Conservation (phyloP, 2,113 vertebrate genomes). For the Beaufortia kweichowensis region DNA sequence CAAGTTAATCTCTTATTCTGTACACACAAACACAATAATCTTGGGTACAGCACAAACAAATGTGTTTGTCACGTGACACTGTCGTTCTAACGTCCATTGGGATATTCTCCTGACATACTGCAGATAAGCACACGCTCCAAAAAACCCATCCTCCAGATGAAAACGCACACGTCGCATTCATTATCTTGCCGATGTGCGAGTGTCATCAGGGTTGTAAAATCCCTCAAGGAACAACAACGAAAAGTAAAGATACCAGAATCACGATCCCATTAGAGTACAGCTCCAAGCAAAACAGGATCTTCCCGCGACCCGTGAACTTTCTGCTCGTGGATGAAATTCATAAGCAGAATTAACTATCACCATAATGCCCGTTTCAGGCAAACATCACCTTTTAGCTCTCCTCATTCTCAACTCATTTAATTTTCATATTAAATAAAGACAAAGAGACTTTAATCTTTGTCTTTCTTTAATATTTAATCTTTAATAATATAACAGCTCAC, state of each 20-base stretch:
- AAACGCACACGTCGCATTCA: neutral
- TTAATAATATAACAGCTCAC: neutral
- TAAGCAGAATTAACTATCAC: slow-evolving; percentile 35
- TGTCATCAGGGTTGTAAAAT: neutral
- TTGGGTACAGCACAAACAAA: too few relatives aligned
- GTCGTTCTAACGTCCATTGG: too few relatives aligned
- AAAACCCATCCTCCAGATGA: neutral
- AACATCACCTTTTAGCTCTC: slow-evolving; percentile 39
- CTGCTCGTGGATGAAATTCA: neutral
- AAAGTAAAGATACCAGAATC: neutral
- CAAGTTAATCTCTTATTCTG: too few relatives aligned
- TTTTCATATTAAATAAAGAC: slow-evolving; percentile 10
- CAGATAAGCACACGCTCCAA: too few relatives aligned
- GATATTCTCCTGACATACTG: too few relatives aligned
- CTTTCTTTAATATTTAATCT: neutral
- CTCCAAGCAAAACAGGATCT: slow-evolving; percentile 2
- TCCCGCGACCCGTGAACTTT: neutral
- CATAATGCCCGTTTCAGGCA: slow-evolving; percentile 40
- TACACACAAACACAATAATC: too few relatives aligned
- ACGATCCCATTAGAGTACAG: neutral
- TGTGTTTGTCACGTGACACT: too few relatives aligned
- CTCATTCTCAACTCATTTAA: slow-evolving; percentile 9
- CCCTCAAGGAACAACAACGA: neutral
- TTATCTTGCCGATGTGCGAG: neutral
- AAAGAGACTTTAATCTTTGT: slow-evolving; percentile 42